A percentile compares a stretch with the other conserved stretches of the same genome.
phyloP scores from a whole-genome alignment of 2,888 invertebrate genomes.

The Spialia ferax region DNA sequence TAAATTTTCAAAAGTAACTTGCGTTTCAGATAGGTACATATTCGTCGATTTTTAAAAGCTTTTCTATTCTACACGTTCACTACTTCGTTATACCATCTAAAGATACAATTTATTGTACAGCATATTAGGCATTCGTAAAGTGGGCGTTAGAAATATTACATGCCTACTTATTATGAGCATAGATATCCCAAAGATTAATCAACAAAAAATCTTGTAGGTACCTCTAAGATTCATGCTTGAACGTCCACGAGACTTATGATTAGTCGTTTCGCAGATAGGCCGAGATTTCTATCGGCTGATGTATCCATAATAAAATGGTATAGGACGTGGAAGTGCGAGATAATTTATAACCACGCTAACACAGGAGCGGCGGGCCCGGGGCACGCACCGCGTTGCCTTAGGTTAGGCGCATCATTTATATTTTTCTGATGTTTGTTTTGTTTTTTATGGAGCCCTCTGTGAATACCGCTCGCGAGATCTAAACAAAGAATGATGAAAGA shows the following conservation, averaged over 20 bases:
- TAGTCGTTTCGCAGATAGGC: constrained; percentile 58
- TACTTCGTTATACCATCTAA: background rate
- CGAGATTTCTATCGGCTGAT: constrained; percentile 73
- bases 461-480: constrained; percentile 71
- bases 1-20: background rate
- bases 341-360: constrained; percentile 80
- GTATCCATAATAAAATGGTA: constrained; percentile 80
- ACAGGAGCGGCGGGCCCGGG: constrained; percentile 62
- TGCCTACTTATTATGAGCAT: background rate
- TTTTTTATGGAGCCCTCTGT: constrained; percentile 74
- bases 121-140: background rate
- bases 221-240: constrained; percentile 24
- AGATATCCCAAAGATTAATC: constrained; percentile 30
- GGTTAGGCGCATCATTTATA: constrained; percentile 84
- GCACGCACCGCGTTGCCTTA: constrained; percentile 72
- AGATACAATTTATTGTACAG: background rate
- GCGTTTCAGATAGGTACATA: background rate
- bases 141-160: constrained; percentile 6
- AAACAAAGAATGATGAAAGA: constrained; percentile 83
- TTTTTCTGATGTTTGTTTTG: constrained; percentile 82
- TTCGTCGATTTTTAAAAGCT: too few relatives aligned
- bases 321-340: constrained; percentile 76
- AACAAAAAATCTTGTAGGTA: constrained; percentile 28
- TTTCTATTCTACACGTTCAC: too few relatives aligned
- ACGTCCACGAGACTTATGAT: constrained; percentile 36